These are phyloP conservation scores for Pammene fasciana DNA, from an alignment of 2,888 invertebrate genomes.

Conservation along the genomic window DNA sequence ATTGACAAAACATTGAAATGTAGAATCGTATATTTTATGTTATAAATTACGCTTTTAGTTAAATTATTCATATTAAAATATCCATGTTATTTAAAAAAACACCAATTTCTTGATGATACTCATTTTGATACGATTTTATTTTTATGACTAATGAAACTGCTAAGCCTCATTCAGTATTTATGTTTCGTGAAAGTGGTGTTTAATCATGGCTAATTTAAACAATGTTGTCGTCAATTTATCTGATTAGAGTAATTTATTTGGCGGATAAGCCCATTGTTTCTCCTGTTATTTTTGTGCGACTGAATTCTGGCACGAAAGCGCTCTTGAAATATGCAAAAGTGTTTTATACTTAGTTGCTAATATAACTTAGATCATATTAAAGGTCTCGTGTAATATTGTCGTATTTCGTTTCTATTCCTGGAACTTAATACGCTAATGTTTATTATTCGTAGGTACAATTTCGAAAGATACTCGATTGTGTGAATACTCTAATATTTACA, in stretches of 20 bases:
- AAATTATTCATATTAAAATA: not conserved
- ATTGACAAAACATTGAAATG: not conserved
- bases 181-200: slow-evolving; percentile 38
- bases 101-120: slow-evolving; percentile 8
- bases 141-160: not conserved
- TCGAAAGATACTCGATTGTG: slow-evolving; percentile 16
- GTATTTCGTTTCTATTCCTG: slow-evolving; percentile 53
- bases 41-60: no score
- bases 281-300: slow-evolving; percentile 32
- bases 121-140: not conserved
- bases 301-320: slow-evolving; percentile 31
- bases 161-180: slow-evolving; percentile 20
- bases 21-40: no score
- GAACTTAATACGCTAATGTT: slow-evolving; percentile 63
- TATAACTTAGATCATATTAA: slow-evolving; percentile 32
- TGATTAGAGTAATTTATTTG: slow-evolving; percentile 40
- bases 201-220: slow-evolving; percentile 39
- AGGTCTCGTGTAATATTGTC: slow-evolving; percentile 54
- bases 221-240: slow-evolving; percentile 42
- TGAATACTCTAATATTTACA: slow-evolving; percentile 31
- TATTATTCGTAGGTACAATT: slow-evolving; percentile 39
- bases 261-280: slow-evolving; percentile 32
- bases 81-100: not conserved
- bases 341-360: slow-evolving; percentile 14
- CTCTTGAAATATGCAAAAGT: slow-evolving; percentile 15